A percentile compares a stretch with the other conserved stretches of the same genome.
Evolutionary conservation across 2,797 vertebrate genomes (phyloP).

Genomic region (Anguilla obscura): DNA sequence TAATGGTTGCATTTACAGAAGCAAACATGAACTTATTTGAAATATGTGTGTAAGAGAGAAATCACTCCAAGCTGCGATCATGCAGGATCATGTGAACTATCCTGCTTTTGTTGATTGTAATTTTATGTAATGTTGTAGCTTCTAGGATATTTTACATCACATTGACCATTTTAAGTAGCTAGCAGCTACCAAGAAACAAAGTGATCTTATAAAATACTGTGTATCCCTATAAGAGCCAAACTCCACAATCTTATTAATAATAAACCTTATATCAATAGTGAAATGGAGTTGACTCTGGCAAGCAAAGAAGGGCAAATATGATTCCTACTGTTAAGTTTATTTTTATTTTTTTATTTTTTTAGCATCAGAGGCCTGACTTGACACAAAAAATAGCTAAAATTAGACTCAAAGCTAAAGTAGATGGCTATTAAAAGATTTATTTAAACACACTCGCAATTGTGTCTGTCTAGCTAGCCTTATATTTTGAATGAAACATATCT

Average conservation of each 20-base stretch:
- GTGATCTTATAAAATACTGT: background rate
- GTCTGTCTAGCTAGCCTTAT: background rate
- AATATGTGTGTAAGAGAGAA: slow-evolving; percentile 41
- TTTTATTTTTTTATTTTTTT: background rate
- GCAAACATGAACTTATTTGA: background rate
- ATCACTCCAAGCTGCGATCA: slow-evolving; percentile 47
- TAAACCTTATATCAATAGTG: background rate
- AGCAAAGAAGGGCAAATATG: background rate
- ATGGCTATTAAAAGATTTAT: background rate
- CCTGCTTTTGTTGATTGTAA: background rate
- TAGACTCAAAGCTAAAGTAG: background rate
- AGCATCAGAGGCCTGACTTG: background rate
- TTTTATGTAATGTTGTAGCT: background rate
- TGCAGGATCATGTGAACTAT: background rate
- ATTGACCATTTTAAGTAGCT: background rate
- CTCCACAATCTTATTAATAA: background rate
- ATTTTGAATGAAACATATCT: background rate
- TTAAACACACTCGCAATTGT: background rate
- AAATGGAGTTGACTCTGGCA: background rate
- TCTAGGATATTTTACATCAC: background rate
- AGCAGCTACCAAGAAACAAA: background rate
- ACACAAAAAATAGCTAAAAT: background rate
- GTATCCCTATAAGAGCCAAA: background rate
- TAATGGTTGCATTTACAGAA: background rate
- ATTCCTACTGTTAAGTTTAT: background rate